These are phyloP conservation scores for Galaxias olidus DNA, from an alignment of 2,797 vertebrate species.

Conservation along the genomic window DNA sequence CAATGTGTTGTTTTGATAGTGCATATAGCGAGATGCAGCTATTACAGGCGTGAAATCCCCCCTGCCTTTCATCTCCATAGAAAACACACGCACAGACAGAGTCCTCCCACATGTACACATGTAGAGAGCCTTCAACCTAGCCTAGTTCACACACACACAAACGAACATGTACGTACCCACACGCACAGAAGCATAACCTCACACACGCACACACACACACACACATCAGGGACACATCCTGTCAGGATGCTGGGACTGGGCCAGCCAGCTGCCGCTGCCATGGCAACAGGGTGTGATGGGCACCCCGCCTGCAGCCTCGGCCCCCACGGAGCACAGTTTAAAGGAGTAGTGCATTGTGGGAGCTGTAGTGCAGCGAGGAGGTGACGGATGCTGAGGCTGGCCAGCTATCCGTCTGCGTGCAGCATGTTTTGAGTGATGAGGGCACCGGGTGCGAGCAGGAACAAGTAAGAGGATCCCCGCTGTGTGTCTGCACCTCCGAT, in stretches of 20 bases:
- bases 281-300: conserved; percentile 57
- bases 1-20: conserved; percentile 22
- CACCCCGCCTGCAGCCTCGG: conserved; percentile 41
- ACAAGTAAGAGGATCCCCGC: too few relatives aligned
- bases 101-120: conserved; percentile 4
- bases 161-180: neutral
- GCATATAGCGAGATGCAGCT: conserved; percentile 36
- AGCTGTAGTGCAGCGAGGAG: conserved; percentile 15
- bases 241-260: conserved; percentile 43
- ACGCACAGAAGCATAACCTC: conserved; percentile 1
- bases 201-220: neutral
- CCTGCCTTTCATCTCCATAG: conserved; percentile 44
- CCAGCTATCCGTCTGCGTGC: too few relatives aligned
- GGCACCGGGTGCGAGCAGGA: too few relatives aligned
- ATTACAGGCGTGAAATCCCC: conserved; percentile 42
- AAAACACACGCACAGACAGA: conserved; percentile 14
- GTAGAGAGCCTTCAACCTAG: conserved; percentile 34
- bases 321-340: conserved; percentile 24
- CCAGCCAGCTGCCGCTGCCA: conserved; percentile 50
- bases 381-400: neutral
- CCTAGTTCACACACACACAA: conserved; percentile 9
- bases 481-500: too few relatives aligned
- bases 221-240: conserved; percentile 29
- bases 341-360: conserved; percentile 30
- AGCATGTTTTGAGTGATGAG: too few relatives aligned